These are phyloP conservation scores for Eumaeus atala DNA, from an alignment of 1,140 invertebrate genomes.

Conservation along the genomic window DNA sequence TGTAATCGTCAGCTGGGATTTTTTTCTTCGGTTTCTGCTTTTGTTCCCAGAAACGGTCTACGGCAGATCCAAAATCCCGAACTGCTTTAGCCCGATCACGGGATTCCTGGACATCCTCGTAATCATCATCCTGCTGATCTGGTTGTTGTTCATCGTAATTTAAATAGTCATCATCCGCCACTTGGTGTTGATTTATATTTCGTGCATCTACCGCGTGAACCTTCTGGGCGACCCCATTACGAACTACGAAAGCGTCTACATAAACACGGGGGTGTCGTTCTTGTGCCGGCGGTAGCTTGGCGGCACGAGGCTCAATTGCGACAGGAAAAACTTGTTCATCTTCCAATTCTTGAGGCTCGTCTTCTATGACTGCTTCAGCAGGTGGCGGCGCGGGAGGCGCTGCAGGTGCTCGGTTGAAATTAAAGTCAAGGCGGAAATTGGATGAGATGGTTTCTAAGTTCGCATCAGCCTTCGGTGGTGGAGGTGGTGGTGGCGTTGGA, in stretches of 20 bases:
- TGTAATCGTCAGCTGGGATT: conserved; percentile 42
- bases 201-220: conserved; percentile 59
- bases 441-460: conserved; percentile 53
- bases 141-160: conserved; percentile 53
- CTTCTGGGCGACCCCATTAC: conserved; percentile 54
- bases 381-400: conserved; percentile 29
- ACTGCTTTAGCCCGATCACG: conserved; percentile 50
- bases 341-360: conserved; percentile 26
- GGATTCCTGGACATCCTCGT: conserved; percentile 55
- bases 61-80: conserved; percentile 52
- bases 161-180: conserved; percentile 48
- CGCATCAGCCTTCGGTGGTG: conserved; percentile 39
- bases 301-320: conserved; percentile 45
- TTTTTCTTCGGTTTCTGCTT: conserved; percentile 40
- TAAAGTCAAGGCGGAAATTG: conserved; percentile 54
- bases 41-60: conserved; percentile 60
- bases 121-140: conserved; percentile 50
- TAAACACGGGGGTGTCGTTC: conserved; percentile 58
- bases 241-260: conserved; percentile 66
- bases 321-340: conserved; percentile 32
- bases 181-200: conserved; percentile 36
- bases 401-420: conserved; percentile 46
- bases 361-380: conserved; percentile 18
- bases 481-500: too few relatives aligned
- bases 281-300: conserved; percentile 37